Conservation (phyloP, 1,140 invertebrate species). For the Pollicipes pollicipes region DNA sequence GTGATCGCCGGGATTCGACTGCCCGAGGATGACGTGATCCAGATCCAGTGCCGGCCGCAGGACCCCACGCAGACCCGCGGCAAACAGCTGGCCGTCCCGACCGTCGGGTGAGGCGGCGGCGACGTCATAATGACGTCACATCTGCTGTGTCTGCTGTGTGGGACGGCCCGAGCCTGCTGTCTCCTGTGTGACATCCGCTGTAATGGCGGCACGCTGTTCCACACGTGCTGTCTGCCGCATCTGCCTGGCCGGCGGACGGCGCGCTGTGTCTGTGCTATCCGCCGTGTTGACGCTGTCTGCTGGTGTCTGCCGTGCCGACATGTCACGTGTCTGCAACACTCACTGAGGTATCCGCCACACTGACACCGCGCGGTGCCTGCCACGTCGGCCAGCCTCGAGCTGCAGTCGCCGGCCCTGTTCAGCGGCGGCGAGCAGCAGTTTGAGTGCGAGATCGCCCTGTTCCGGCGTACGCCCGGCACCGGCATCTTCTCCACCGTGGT, state of each 20-base stretch:
- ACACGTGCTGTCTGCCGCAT: too few relatives aligned
- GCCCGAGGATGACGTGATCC: slow-evolving; percentile 3
- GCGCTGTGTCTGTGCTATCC: too few relatives aligned
- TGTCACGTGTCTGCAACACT: too few relatives aligned
- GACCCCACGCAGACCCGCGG: not conserved
- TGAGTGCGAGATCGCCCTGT: slow-evolving; percentile 37
- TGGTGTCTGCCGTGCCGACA: too few relatives aligned
- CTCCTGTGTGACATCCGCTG: too few relatives aligned
- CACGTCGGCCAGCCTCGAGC: not conserved
- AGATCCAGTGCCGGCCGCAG: slow-evolving; percentile 3
- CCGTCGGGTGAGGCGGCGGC: not conserved
- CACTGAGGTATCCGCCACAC: too few relatives aligned
- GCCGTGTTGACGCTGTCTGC: too few relatives aligned
- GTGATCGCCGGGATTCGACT: not conserved
- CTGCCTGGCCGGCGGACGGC: too few relatives aligned
- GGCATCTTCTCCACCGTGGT: slow-evolving; percentile 36
- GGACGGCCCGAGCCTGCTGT: too few relatives aligned
- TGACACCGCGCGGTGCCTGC: too few relatives aligned
- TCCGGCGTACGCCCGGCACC: slow-evolving; percentile 30
- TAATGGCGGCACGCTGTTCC: too few relatives aligned
- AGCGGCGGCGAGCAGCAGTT: slow-evolving; percentile 36
- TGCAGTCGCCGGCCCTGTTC: slow-evolving; percentile 16
- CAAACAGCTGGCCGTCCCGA: not conserved
- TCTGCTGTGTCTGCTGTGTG: too few relatives aligned
- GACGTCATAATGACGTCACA: not conserved